A percentile compares a stretch with the other conserved stretches of the same genome.
These are phyloP conservation scores for Octopus sinensis DNA, from an alignment of 1,140 invertebrate species.

Conservation along the genomic window DNA sequence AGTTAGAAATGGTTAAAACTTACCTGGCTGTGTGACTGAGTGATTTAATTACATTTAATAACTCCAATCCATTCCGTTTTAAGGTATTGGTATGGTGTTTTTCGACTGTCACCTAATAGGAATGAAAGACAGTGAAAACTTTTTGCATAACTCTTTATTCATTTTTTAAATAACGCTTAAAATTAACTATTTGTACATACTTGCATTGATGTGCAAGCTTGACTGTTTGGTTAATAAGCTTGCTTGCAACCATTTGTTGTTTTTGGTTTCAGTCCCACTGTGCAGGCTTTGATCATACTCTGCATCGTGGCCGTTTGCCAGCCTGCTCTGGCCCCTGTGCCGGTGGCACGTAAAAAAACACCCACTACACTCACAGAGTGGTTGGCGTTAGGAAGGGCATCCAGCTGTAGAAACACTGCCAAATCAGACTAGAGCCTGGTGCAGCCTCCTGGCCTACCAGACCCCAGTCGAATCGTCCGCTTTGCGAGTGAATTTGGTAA, in stretches of 20 bases:
- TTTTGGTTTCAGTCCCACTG: not conserved
- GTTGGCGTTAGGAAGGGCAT: too few species aligned
- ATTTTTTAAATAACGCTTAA: not conserved
- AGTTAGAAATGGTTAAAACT: conserved; percentile 2
- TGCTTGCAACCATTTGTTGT: not conserved
- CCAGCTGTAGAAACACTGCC: too few species aligned
- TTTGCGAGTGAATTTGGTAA: too few species aligned
- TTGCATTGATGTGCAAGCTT: not conserved
- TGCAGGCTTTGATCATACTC: too few species aligned
- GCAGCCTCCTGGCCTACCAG: too few species aligned
- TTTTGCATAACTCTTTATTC: not conserved
- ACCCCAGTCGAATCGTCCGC: too few species aligned
- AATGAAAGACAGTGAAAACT: not conserved
- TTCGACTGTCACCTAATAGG: conserved; percentile 47
- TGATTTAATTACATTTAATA: conserved; percentile 46
- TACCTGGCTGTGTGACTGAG: conserved; percentile 53
- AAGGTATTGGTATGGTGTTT: conserved; percentile 42
- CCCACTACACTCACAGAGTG: too few species aligned
- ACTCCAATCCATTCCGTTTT: conserved; percentile 42
- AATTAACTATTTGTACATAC: not conserved
- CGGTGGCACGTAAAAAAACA: too few species aligned
- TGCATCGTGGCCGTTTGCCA: too few species aligned
- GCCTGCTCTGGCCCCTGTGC: too few species aligned
- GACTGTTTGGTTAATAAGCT: not conserved
- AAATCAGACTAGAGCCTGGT: too few species aligned